phyloP scores from a whole-genome alignment of 2,888 invertebrate species.

The Leptopterna dolabrata region DNA sequence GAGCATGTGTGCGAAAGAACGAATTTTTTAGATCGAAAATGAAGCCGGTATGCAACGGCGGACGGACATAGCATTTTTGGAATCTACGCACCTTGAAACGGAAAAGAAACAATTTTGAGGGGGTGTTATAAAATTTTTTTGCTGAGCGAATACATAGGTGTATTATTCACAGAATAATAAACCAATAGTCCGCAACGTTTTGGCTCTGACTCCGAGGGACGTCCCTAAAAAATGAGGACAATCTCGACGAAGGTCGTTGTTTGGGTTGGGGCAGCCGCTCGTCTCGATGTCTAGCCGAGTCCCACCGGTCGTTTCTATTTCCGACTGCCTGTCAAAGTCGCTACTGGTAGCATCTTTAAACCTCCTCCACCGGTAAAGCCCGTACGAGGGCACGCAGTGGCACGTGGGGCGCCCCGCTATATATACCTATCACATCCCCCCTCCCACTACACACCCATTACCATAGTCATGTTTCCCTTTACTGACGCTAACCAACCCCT shows the following conservation, averaged over 20 bases:
- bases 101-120: too few species aligned
- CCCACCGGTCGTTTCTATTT: constrained; percentile 23
- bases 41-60: too few species aligned
- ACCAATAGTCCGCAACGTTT: too few species aligned
- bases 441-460: not conserved
- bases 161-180: too few species aligned
- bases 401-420: constrained; percentile 10
- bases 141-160: too few species aligned
- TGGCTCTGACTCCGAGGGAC: too few species aligned
- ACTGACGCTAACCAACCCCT: constrained; percentile 11
- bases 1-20: too few species aligned
- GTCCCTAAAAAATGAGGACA: not conserved
- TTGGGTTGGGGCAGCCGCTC: constrained; percentile 29
- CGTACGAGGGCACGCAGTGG: not conserved
- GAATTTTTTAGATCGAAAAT: too few species aligned
- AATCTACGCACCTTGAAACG: too few species aligned
- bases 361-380: not conserved
- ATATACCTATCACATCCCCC: not conserved
- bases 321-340: constrained; percentile 9
- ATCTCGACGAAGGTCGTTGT: constrained; percentile 24
- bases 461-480: not conserved
- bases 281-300: constrained; percentile 40
- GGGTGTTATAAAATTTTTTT: too few species aligned
- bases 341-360: not conserved
- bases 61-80: too few species aligned